Percentiles rank a stretch among this genome's conserved stretches.
These are phyloP conservation scores for Drosophila lacteicornis DNA, from an alignment of 1,140 invertebrate species.

Conservation along the genomic window DNA sequence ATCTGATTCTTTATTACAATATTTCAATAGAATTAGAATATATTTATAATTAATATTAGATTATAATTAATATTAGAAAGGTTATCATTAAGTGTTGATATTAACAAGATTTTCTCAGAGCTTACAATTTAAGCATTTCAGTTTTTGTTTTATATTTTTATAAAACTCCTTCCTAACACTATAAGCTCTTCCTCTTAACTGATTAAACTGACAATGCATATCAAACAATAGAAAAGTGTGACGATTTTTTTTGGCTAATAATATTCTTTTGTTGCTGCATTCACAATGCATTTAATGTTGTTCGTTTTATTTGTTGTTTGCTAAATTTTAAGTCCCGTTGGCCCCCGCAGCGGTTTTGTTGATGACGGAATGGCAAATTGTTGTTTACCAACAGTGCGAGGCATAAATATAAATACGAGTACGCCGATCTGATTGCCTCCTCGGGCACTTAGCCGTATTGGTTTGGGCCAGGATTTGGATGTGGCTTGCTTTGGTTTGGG, in stretches of 20 bases:
- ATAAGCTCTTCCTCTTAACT: neutral
- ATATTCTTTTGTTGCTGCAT: constrained; percentile 19
- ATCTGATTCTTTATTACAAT: too few species aligned
- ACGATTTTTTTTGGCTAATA: neutral
- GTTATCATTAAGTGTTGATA: too few species aligned
- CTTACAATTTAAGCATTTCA: too few species aligned
- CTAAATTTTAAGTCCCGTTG: constrained; percentile 15
- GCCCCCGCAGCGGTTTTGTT: constrained; percentile 33
- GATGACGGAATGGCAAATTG: constrained; percentile 55
- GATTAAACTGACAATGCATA: neutral
- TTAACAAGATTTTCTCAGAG: too few species aligned
- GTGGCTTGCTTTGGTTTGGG: neutral
- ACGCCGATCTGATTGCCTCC: constrained; percentile 39
- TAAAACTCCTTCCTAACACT: neutral
- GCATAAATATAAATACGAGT: constrained; percentile 46
- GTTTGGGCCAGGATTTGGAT: constrained; percentile 22
- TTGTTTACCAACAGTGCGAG: constrained; percentile 64
- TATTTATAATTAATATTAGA: too few species aligned
- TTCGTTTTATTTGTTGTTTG: constrained; percentile 3
- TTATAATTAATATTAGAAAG: too few species aligned
- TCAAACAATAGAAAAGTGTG: constrained; percentile 17
- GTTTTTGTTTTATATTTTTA: too few species aligned
- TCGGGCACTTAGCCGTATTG: constrained; percentile 69
- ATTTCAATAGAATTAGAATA: too few species aligned
- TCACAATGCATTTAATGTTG: constrained; percentile 31